Evolutionary conservation across 2,113 vertebrate genomes (phyloP), one percentile per base, ranked within the genome.

Genomic region (Aegithalos caudatus): DNA sequence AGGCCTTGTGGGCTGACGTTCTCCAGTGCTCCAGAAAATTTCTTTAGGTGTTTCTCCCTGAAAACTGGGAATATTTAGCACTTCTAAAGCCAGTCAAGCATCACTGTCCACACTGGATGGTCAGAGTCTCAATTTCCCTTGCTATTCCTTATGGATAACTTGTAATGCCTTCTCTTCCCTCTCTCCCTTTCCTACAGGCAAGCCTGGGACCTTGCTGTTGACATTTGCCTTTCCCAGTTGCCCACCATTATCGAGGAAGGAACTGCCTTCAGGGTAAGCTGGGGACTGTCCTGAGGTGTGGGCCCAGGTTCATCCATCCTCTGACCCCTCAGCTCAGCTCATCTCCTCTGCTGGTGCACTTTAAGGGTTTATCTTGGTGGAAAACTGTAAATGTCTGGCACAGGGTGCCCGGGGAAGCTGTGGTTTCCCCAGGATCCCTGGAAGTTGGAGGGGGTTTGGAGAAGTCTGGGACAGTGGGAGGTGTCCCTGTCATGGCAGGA

Each of bases 241-340:
- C 99, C 99, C 11, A 99, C 99, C 37, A 99, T 99, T 96, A 99
- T 99, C 7, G 99, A 99, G 95, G 99, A 99, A 78, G 99, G 99
- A 95, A 99, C 99, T 5, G 99, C 99, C 21, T 99, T 99, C 95
- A 98, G 99, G 98, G 99, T 99, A 95, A 99, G 99, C 93, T 37
- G 77, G 56, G 25, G 19, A 1, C 18, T 10, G 10, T 4, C 25
- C 29, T 14, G 27, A 7, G 8, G 5, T 1, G 1, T 38, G 42
- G 71, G 72, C 31, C 25, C 48, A 10, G 12, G 21, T 18, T 11
- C 48, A n/a, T 12, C n/a, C 35, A 0, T 9, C 7, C 7, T 8
- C 54, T 62, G 27, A 2, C 56, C 4, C 28, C 72, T n/a, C 61
- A 3, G 85, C 19, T 47, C 62, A 23, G 38, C 0, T 1, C 42